These are phyloP conservation scores for Dichetophora obliterata DNA, from an alignment of 2,888 invertebrate species.

Conservation along the genomic window DNA sequence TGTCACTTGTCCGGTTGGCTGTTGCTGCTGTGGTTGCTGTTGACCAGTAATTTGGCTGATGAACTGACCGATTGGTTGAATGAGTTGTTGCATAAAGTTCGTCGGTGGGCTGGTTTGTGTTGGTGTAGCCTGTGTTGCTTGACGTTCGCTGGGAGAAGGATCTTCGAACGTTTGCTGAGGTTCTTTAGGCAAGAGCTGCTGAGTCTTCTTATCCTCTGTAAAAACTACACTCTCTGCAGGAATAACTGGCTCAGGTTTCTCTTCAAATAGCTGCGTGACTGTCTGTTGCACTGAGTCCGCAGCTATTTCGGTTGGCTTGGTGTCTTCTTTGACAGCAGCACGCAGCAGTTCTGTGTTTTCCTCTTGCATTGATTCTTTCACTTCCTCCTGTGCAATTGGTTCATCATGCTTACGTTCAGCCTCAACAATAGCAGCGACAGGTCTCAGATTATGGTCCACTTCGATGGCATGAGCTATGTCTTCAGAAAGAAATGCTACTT, in stretches of 20 bases:
- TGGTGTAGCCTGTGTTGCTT: slow-evolving; percentile 62
- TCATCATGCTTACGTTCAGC: slow-evolving; percentile 46
- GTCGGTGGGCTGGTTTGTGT: slow-evolving; percentile 57
- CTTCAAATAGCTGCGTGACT: not conserved
- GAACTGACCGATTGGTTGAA: slow-evolving; percentile 65
- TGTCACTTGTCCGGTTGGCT: slow-evolving; percentile 32
- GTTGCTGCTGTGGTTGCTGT: slow-evolving; percentile 43
- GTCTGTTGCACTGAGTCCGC: slow-evolving; percentile 1
- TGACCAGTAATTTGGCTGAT: slow-evolving; percentile 58
- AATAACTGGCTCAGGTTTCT: not conserved
- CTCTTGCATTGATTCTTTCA: slow-evolving; percentile 42
- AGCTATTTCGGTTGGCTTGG: slow-evolving; percentile 26
- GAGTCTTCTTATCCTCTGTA: not conserved
- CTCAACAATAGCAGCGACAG: slow-evolving; percentile 45
- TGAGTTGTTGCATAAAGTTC: slow-evolving; percentile 63
- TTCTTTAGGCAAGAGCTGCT: slow-evolving; percentile 20
- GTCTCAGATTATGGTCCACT: slow-evolving; percentile 47
- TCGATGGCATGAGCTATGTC: slow-evolving; percentile 45
- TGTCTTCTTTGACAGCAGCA: slow-evolving; percentile 24
- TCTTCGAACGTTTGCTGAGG: not conserved
- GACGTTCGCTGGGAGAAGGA: slow-evolving; percentile 53
- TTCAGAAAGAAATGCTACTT: slow-evolving; percentile 44
- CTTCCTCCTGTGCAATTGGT: slow-evolving; percentile 44
- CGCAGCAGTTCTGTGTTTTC: slow-evolving; percentile 43
- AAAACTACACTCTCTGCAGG: not conserved